phyloP scores from a whole-genome alignment of 1,140 invertebrate species.

The Paraescarpia echinospica region DNA sequence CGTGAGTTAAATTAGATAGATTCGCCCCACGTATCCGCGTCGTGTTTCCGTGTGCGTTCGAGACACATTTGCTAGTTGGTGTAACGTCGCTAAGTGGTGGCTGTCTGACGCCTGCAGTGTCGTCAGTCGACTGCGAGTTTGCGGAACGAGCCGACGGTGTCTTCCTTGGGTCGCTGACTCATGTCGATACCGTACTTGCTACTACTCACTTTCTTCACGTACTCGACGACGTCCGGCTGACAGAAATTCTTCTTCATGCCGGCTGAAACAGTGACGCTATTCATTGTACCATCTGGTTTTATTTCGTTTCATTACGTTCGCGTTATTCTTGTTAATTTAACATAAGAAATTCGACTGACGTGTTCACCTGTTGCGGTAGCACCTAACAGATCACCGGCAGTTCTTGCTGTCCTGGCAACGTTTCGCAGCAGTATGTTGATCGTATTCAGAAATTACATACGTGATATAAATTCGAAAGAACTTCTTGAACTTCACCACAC shows the following conservation, averaged over 20 bases:
- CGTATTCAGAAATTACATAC: no score
- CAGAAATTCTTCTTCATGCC: neutral
- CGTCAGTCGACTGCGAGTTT: slow-evolving; percentile 23
- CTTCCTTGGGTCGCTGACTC: neutral
- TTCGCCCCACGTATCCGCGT: neutral
- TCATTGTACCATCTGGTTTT: no score
- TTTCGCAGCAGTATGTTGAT: no score
- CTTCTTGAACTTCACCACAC: no score
- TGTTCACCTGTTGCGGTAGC: no score
- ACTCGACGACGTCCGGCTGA: slow-evolving; percentile 11
- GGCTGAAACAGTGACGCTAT: neutral
- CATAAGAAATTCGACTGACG: no score
- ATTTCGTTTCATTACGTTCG: no score
- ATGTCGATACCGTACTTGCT: slow-evolving; percentile 3
- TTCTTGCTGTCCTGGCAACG: no score
- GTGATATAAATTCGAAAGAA: no score
- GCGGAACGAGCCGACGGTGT: slow-evolving; percentile 20
- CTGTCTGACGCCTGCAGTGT: neutral
- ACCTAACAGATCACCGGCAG: no score
- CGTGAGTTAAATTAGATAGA: neutral
- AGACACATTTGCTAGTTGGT: neutral
- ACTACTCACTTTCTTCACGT: neutral
- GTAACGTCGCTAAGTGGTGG: neutral
- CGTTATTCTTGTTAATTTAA: no score
- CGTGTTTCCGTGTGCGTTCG: neutral